Evolutionary conservation across 2,797 vertebrate species (phyloP).

Genomic region (Molossus alvarezi): DNA sequence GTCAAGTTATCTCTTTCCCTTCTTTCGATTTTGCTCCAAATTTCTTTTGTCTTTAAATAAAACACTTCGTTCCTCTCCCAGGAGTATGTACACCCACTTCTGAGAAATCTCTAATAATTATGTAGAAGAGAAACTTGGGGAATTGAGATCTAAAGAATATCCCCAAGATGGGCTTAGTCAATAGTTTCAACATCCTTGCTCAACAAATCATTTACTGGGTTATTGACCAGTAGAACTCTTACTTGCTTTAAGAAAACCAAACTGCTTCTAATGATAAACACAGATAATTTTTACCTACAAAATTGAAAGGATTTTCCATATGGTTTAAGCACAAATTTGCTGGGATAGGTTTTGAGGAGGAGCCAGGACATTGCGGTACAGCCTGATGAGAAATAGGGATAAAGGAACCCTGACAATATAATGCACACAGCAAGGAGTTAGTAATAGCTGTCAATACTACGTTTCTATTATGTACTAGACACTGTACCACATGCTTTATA

Average conservation of each 20-base stretch:
- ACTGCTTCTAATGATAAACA: neutral
- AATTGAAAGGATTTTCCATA: neutral
- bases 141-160: neutral
- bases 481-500: neutral
- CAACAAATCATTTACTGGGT: neutral
- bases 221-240: neutral
- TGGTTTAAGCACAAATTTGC: neutral
- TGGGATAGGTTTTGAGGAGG: neutral
- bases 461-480: neutral
- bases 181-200: neutral
- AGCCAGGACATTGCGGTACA: neutral
- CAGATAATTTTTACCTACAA: neutral
- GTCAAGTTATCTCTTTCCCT: neutral
- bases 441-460: neutral
- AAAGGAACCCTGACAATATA: neutral
- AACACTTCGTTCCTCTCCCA: neutral
- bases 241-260: slow-evolving; percentile 37
- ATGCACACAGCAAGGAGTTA: neutral
- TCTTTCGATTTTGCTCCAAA: slow-evolving; percentile 39
- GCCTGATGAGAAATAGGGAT: neutral
- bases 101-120: slow-evolving; percentile 24
- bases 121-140: neutral
- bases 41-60: slow-evolving; percentile 17
- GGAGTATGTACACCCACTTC: neutral
- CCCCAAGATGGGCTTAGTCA: neutral